Percentiles rank a stretch among this genome's conserved stretches.
Conservation (phyloP, 2,113 vertebrate genomes). For the Tringa solitaria region DNA sequence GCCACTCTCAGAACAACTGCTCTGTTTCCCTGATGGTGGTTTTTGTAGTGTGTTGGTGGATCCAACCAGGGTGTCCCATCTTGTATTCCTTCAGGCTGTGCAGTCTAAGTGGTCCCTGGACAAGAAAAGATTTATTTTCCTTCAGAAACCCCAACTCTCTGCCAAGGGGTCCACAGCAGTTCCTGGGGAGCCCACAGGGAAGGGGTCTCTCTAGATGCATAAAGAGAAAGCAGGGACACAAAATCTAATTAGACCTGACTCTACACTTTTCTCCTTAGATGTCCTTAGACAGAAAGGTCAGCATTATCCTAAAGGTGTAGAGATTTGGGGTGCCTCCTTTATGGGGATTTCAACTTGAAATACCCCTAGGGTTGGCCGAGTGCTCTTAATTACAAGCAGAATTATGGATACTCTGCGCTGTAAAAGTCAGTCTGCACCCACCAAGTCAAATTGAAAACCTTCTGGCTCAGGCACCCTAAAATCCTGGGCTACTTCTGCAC, state of each 20-base stretch:
- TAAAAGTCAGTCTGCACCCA: neutral
- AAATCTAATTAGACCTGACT: neutral
- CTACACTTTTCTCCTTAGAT: neutral
- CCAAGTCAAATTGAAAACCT: neutral
- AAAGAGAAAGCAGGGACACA: neutral
- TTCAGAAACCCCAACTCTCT: neutral
- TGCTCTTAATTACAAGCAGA: neutral
- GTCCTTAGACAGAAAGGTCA: neutral
- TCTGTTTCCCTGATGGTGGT: neutral
- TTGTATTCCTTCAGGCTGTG: neutral
- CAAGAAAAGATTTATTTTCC: neutral
- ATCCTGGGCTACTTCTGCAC: neutral
- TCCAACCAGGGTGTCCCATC: neutral
- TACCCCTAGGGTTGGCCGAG: neutral
- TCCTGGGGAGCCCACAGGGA: neutral
- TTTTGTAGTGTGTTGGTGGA: neutral
- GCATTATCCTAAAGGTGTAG: neutral
- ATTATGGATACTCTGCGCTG: fast-evolving
- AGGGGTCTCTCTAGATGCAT: neutral
- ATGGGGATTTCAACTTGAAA: neutral
- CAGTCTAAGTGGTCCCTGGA: neutral
- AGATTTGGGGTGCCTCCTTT: neutral
- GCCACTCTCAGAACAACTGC: neutral
- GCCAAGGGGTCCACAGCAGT: neutral
- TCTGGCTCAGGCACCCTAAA: neutral